Percentiles rank a stretch among this genome's conserved stretches.
Conservation (phyloP, 2,797 vertebrate genomes). For the Danio jaintianensis region DNA sequence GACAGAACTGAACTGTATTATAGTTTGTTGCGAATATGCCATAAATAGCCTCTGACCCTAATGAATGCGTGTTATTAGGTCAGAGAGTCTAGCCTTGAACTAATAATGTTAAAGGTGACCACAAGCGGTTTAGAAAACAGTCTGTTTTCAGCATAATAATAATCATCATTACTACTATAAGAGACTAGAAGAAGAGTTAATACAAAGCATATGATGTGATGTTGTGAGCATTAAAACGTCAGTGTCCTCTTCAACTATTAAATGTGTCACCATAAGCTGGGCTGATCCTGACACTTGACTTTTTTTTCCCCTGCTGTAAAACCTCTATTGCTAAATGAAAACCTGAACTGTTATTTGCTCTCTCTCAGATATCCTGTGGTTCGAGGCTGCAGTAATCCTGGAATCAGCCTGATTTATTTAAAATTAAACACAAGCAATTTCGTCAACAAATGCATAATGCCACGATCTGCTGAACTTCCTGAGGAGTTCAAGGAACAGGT, state of each 20-base stretch:
- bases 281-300: neutral
- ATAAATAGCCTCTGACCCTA: neutral
- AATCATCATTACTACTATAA: neutral
- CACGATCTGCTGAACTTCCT: conserved; percentile 46
- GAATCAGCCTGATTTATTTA: neutral
- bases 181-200: neutral
- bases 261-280: neutral
- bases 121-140: neutral
- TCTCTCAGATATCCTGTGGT: conserved; percentile 1
- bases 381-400: neutral
- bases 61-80: neutral
- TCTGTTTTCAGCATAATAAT: neutral
- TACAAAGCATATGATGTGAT: neutral
- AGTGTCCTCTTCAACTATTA: conserved; percentile 19
- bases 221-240: neutral
- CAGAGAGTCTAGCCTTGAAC: conserved; percentile 23
- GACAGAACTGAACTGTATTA: neutral
- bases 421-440: neutral
- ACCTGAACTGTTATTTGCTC: neutral
- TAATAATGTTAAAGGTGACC: conserved; percentile 36
- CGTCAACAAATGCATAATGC: conserved; percentile 23
- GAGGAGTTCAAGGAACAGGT: conserved; percentile 43
- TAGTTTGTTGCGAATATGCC: neutral
- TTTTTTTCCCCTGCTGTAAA: neutral
- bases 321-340: neutral